Conservation (phyloP, 2,797 vertebrate species). For the Lemur catta region DNA sequence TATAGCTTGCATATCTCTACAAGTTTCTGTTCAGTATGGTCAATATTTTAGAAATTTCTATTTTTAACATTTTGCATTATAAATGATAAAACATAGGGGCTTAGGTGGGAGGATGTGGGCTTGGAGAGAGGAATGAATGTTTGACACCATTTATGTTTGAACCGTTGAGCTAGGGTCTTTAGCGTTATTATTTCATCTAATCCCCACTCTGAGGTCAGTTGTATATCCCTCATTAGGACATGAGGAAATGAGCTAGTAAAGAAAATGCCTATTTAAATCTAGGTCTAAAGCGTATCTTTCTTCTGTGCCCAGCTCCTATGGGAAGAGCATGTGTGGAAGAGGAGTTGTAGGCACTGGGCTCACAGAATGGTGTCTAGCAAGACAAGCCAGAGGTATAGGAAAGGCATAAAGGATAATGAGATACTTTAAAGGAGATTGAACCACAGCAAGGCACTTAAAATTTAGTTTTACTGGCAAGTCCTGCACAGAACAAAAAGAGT, state of each 20-base stretch:
- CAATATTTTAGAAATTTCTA: background rate
- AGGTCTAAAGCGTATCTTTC: background rate
- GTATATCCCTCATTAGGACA: background rate
- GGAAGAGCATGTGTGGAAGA: background rate
- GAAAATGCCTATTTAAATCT: background rate
- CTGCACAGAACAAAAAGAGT: background rate
- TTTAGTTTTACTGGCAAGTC: background rate
- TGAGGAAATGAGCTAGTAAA: background rate
- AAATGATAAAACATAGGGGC: background rate
- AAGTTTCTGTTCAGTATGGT: background rate
- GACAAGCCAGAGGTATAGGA: background rate
- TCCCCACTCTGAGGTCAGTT: background rate
- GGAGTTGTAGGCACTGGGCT: background rate
- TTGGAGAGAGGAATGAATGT: background rate
- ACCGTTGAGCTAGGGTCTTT: background rate
- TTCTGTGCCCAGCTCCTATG: background rate
- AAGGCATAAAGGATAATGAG: background rate
- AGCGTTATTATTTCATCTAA: background rate
- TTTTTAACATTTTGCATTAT: background rate
- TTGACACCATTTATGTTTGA: background rate
- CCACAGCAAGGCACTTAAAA: rapidly evolving
- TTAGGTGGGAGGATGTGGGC: background rate
- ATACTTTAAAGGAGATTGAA: background rate
- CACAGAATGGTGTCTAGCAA: background rate
- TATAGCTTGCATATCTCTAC: background rate